A percentile compares a stretch with the other conserved stretches of the same genome.
Evolutionary conservation across 2,113 vertebrate genomes (phyloP).

Genomic region (Grantiella picta): DNA sequence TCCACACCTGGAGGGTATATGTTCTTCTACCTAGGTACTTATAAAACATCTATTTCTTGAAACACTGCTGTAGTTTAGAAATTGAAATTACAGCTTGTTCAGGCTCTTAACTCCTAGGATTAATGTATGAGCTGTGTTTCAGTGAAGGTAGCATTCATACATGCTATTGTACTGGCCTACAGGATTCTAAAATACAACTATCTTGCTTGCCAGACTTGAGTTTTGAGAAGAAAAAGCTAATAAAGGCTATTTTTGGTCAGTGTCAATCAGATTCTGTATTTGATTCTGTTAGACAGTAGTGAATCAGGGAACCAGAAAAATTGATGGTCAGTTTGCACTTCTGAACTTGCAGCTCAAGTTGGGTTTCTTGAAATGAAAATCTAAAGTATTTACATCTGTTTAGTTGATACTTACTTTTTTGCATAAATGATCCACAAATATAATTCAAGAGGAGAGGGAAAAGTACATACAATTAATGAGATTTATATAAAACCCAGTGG

Average conservation of each 20-base stretch:
- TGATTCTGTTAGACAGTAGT: not conserved
- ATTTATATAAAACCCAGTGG: not conserved
- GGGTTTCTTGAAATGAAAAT: not conserved
- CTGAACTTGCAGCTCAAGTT: not conserved
- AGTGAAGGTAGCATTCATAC: not conserved
- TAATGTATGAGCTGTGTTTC: not conserved
- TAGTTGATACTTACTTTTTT: not conserved
- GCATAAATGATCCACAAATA: not conserved
- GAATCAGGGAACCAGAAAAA: not conserved
- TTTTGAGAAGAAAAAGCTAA: not conserved
- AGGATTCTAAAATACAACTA: not conserved
- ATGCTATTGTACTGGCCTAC: not conserved
- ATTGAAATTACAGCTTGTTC: not conserved
- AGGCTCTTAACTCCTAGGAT: not conserved
- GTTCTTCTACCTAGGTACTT: not conserved
- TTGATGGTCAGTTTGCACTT: not conserved
- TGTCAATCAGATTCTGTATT: not conserved
- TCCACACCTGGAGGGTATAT: not conserved
- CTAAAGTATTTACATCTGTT: not conserved
- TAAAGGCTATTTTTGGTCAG: not conserved
- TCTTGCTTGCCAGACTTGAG: not conserved
- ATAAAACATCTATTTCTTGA: not conserved
- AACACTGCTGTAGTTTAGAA: not conserved
- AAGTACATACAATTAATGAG: not conserved
- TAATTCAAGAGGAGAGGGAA: not conserved